phyloP scores from a whole-genome alignment of 2,113 vertebrate genomes.

The Pollachius pollachius region DNA sequence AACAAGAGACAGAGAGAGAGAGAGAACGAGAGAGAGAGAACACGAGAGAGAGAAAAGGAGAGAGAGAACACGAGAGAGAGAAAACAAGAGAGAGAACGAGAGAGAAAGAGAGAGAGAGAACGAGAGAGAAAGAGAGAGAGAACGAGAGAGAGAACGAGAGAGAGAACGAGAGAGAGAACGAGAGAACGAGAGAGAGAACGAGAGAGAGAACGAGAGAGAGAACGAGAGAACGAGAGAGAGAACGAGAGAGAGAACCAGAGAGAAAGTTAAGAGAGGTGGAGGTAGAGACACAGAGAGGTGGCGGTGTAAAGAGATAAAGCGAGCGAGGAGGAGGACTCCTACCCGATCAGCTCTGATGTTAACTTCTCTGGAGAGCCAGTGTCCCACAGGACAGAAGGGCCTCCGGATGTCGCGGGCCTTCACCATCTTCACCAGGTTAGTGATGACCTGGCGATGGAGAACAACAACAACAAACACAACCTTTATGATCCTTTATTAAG shows the following conservation, averaged over 20 bases:
- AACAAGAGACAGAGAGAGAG: not conserved
- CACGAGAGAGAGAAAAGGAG: not conserved
- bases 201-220: not conserved
- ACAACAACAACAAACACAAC: constrained; percentile 24
- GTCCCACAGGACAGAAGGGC: constrained; percentile 91
- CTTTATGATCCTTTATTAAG: too few species aligned
- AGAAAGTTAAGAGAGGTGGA: too few species aligned
- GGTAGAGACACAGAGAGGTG: not conserved
- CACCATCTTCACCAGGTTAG: constrained; percentile 98
- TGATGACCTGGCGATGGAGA: constrained; percentile 84
- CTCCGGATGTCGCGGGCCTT: constrained; percentile 93
- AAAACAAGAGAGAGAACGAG: not conserved
- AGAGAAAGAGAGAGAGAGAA: not conserved
- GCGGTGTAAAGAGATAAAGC: not conserved
- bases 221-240: not conserved
- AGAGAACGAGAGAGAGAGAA: not conserved
- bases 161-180: not conserved
- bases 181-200: not conserved
- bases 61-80: too few species aligned
- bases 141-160: too few species aligned
- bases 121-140: not conserved
- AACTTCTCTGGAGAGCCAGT: constrained; percentile 96
- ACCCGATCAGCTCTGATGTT: constrained; percentile 98
- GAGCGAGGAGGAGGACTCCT: not conserved
- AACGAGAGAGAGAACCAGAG: too few species aligned